Evolutionary conservation across 2,888 invertebrate genomes (phyloP).

Genomic region (Empis stercorea): DNA sequence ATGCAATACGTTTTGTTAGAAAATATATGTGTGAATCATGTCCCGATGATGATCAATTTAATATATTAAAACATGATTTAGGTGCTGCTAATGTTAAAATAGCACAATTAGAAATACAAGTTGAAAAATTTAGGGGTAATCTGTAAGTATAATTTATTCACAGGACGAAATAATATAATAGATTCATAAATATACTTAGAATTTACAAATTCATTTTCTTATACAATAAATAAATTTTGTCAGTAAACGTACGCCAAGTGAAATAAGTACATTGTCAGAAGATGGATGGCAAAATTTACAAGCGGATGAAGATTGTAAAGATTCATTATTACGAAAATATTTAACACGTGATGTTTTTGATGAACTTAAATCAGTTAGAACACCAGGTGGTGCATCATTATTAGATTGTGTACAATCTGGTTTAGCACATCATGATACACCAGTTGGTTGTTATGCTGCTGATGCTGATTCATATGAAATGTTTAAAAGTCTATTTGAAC

Average conservation of each 20-base stretch:
- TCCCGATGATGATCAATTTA: slow-evolving; percentile 31
- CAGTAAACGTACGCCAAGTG: slow-evolving; percentile 31
- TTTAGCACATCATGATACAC: slow-evolving; percentile 48
- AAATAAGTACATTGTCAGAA: slow-evolving; percentile 37
- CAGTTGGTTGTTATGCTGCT: slow-evolving; percentile 50
- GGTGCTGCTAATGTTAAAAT: slow-evolving; percentile 27
- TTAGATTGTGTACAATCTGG: slow-evolving; percentile 52
- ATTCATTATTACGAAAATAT: slow-evolving; percentile 49
- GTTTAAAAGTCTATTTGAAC: slow-evolving; percentile 51
- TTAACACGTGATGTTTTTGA: slow-evolving; percentile 42
- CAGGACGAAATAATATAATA: too few relatives aligned
- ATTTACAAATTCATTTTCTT: too few relatives aligned
- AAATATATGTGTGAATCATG: slow-evolving; percentile 34
- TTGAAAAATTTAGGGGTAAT: slow-evolving; percentile 22
- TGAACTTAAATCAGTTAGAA: slow-evolving; percentile 41
- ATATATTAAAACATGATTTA: slow-evolving; percentile 28
- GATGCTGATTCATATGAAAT: slow-evolving; percentile 51
- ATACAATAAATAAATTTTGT: too few relatives aligned
- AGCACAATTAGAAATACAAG: slow-evolving; percentile 25
- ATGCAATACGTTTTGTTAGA: slow-evolving; percentile 33
- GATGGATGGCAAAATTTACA: slow-evolving; percentile 39
- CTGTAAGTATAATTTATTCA: slow-evolving; percentile 24
- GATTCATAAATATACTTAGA: too few relatives aligned
- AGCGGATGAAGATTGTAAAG: slow-evolving; percentile 38
- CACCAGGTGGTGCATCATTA: slow-evolving; percentile 43